A percentile compares a stretch with the other conserved stretches of the same genome.
Conservation (phyloP, 2,797 vertebrate genomes). For the Sebastes trivittatus region DNA sequence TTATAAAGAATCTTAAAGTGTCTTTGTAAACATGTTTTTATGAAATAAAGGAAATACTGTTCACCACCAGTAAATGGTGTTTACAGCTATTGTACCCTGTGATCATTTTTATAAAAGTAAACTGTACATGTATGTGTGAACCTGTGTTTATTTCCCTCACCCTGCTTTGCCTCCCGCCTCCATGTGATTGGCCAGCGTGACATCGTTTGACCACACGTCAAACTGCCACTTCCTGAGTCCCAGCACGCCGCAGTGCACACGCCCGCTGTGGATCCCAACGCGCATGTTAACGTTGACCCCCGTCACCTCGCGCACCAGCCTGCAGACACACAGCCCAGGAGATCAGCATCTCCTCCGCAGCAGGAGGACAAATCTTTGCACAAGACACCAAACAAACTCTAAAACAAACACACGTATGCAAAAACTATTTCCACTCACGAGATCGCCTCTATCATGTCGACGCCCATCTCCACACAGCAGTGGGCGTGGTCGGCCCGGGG, state of each 20-base stretch:
- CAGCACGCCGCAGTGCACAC: conserved; percentile 95
- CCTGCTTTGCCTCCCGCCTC: conserved; percentile 95
- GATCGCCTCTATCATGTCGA: conserved; percentile 98
- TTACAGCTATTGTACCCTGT: not conserved
- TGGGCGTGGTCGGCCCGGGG: conserved; percentile 95
- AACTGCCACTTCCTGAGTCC: conserved; percentile 98
- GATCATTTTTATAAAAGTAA: not conserved
- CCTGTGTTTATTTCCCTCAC: conserved; percentile 73
- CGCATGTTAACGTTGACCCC: conserved; percentile 99
- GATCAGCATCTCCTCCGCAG: not conserved
- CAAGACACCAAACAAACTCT: not conserved
- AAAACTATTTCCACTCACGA: conserved; percentile 84
- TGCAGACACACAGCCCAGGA: conserved; percentile 47
- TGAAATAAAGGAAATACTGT: not conserved
- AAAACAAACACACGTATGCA: not conserved
- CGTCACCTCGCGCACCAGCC: conserved; percentile 95
- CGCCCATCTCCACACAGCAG: conserved; percentile 98
- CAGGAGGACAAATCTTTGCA: not conserved
- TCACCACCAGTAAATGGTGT: too few species aligned
- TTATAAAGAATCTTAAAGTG: not conserved
- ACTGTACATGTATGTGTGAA: not conserved
- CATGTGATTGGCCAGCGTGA: conserved; percentile 97
- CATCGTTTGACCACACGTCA: conserved; percentile 97
- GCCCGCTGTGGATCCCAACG: conserved; percentile 96
- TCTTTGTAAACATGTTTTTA: not conserved